phyloP scores from a whole-genome alignment of 2,797 vertebrate genomes.

The Macrochelys suwanniensis region DNA sequence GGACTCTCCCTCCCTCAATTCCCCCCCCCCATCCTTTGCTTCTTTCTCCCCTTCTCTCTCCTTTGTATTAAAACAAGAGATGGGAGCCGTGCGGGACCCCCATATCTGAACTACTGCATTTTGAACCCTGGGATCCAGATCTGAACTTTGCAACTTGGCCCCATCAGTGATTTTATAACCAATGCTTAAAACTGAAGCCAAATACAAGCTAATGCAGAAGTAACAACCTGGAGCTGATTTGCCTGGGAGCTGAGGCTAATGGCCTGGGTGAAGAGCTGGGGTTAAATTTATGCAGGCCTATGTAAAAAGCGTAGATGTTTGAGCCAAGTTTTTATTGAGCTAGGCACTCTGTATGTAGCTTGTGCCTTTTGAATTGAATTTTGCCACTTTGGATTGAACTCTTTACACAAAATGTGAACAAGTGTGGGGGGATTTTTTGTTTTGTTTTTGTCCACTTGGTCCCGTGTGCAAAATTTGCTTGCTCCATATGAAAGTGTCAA shows the following conservation, averaged over 20 bases:
- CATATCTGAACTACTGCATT: not conserved
- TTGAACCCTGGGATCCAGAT: not conserved
- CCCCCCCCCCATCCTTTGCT: not conserved
- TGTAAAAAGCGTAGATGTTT: not conserved
- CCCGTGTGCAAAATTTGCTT: not conserved
- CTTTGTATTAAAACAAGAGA: not conserved
- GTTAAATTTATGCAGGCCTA: not conserved
- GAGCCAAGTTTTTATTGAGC: not conserved
- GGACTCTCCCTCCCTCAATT: not conserved
- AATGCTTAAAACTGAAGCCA: not conserved
- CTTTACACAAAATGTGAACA: not conserved
- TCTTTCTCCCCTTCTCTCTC: not conserved
- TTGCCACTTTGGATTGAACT: rapidly evolving
- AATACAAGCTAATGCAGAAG: not conserved
- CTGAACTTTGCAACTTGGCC: not conserved
- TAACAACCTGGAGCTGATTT: not conserved
- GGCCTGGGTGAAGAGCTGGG: not conserved
- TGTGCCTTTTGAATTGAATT: not conserved
- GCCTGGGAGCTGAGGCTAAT: not conserved
- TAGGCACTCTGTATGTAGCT: not conserved
- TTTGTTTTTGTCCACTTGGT: not conserved
- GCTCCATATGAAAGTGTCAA: not conserved
- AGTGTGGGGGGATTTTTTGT: not conserved
- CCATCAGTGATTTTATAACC: not conserved
- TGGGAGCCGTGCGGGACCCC: not conserved